phyloP scores from a whole-genome alignment of 1,140 invertebrate species.

The Megalopta genalis region DNA sequence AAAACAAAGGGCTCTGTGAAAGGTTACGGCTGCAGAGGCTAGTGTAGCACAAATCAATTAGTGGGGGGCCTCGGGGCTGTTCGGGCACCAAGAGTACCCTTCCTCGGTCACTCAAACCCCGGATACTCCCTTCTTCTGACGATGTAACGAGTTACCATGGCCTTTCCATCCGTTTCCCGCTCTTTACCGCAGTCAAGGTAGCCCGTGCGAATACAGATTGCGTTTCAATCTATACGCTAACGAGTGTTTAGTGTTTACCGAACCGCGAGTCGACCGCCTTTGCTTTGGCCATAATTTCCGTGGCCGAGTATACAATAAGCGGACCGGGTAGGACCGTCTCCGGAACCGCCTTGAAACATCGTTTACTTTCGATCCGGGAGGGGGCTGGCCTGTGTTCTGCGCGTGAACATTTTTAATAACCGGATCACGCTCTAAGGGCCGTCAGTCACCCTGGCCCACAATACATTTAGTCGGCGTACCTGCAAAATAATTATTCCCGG shows the following conservation, averaged over 20 bases:
- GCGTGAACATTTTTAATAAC: background rate
- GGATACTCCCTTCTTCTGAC: conserved; percentile 40
- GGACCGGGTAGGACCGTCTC: conserved; percentile 34
- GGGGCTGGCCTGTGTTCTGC: background rate
- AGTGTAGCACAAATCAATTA: conserved; percentile 65
- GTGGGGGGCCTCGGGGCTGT: conserved; percentile 64
- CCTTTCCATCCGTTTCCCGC: conserved; percentile 41
- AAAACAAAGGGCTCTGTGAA: conserved; percentile 5
- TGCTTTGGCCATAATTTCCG: conserved; percentile 75
- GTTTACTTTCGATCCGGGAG: conserved; percentile 9
- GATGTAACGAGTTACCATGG: conserved; percentile 49
- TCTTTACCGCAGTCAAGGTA: conserved; percentile 55
- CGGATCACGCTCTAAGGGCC: background rate
- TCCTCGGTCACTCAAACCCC: conserved; percentile 48
- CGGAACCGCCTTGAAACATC: background rate
- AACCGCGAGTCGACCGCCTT: conserved; percentile 75
- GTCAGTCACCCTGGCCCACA: background rate
- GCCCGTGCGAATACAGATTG: conserved; percentile 77
- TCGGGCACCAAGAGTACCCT: conserved; percentile 60
- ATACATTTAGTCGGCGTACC: too few species aligned
- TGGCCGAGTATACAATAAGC: conserved; percentile 71
- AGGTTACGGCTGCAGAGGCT: conserved; percentile 44
- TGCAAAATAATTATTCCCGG: too few species aligned
- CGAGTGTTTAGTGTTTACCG: conserved; percentile 79
- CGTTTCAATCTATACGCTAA: conserved; percentile 79